Evolutionary conservation across 2,113 vertebrate species (phyloP).

Genomic region (Heliornis fulica): DNA sequence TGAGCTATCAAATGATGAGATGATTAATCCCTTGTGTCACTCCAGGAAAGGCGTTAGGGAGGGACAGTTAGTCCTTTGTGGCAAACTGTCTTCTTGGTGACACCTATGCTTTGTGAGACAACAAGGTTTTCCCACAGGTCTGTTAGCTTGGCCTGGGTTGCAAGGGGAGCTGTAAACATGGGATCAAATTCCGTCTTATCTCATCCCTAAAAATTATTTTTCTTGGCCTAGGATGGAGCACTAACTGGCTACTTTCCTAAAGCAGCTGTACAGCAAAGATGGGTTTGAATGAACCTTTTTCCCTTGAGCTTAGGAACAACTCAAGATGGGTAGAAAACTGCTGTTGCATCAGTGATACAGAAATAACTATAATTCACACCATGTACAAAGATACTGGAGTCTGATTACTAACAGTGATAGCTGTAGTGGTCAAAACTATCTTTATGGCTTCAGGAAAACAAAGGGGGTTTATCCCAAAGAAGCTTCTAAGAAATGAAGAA

Average conservation of each 20-base stretch:
- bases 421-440: neutral
- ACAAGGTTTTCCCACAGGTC: neutral
- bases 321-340: conserved; percentile 29
- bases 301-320: conserved; percentile 22
- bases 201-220: conserved; percentile 55
- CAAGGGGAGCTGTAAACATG: conserved; percentile 18
- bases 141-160: neutral
- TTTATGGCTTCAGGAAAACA: neutral
- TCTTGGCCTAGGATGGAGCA: conserved; percentile 25
- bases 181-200: conserved; percentile 48
- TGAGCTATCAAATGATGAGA: neutral
- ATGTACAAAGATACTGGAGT: neutral
- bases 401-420: neutral
- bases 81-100: neutral
- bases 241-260: conserved; percentile 49
- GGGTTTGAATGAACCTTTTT: conserved; percentile 4
- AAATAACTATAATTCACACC: conserved; percentile 20
- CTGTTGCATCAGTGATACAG: conserved; percentile 20
- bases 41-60: neutral
- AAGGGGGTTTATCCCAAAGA: neutral
- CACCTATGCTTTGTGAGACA: neutral
- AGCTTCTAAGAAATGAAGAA: neutral
- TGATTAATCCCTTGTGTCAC: neutral
- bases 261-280: conserved; percentile 33
- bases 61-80: neutral